phyloP scores from a whole-genome alignment of 1,140 invertebrate genomes.

The Orussus abietinus region DNA sequence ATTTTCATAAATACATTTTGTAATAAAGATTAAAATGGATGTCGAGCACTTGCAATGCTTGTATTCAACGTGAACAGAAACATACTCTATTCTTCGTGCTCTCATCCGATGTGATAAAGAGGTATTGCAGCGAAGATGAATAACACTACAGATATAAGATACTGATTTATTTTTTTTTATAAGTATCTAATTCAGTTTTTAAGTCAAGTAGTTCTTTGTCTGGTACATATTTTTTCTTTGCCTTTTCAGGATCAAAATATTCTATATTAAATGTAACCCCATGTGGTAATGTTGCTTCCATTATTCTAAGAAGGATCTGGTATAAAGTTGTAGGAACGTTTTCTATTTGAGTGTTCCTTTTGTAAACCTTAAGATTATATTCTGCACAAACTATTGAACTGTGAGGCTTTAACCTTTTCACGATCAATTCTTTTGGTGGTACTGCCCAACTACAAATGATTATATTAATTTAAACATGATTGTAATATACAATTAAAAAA shows the following conservation, averaged over 20 bases:
- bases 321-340: slow-evolving; percentile 57
- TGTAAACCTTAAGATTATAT: slow-evolving; percentile 71
- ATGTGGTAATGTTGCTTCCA: slow-evolving; percentile 69
- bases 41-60: too few relatives aligned
- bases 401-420: slow-evolving; percentile 67
- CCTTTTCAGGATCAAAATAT: slow-evolving; percentile 57
- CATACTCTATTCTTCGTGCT: too few relatives aligned
- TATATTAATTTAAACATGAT: slow-evolving; percentile 18
- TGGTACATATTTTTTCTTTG: slow-evolving; percentile 70
- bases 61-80: too few relatives aligned
- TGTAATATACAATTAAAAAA: slow-evolving; percentile 7
- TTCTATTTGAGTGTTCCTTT: slow-evolving; percentile 69
- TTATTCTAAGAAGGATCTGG: slow-evolving; percentile 64
- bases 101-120: too few relatives aligned
- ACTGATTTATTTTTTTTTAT: too few relatives aligned
- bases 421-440: slow-evolving; percentile 63
- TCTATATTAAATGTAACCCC: slow-evolving; percentile 69
- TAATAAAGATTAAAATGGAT: too few relatives aligned
- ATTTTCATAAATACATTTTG: too few relatives aligned
- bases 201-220: slow-evolving; percentile 73
- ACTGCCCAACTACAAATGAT: slow-evolving; percentile 62
- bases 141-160: too few relatives aligned
- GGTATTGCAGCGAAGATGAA: too few relatives aligned
- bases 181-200: slow-evolving; percentile 59
- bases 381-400: slow-evolving; percentile 64